Percentiles rank a stretch among this genome's conserved stretches.
Evolutionary conservation across 2,113 vertebrate species (phyloP).

Genomic region (Apistogramma diplotaenia): DNA sequence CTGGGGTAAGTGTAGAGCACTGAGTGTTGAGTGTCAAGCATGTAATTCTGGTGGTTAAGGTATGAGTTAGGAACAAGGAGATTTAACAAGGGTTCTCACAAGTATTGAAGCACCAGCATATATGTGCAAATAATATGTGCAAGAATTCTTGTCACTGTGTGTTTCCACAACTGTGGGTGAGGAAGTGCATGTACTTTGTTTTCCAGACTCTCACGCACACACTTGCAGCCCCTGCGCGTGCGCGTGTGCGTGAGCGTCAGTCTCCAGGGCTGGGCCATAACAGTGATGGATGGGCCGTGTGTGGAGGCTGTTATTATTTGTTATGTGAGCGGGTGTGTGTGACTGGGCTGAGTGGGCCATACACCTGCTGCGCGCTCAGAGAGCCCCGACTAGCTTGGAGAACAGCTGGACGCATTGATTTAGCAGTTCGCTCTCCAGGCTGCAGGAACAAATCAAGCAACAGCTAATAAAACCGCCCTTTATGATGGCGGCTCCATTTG

Average conservation of each 20-base stretch:
- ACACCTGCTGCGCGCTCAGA: slow-evolving; percentile 93
- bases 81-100: slow-evolving; percentile 3
- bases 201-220: background rate
- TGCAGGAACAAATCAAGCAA: slow-evolving; percentile 96
- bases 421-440: slow-evolving; percentile 87
- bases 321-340: slow-evolving; percentile 91
- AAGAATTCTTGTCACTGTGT: slow-evolving; percentile 40
- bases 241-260: slow-evolving; percentile 68
- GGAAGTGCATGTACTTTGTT: slow-evolving; percentile 2
- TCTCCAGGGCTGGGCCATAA: slow-evolving; percentile 85
- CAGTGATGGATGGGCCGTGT: slow-evolving; percentile 93
- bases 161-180: slow-evolving; percentile 32
- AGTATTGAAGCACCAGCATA: background rate
- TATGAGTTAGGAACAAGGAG: background rate
- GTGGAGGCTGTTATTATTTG: slow-evolving; percentile 96
- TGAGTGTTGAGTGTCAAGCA: background rate
- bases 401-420: slow-evolving; percentile 98
- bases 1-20: background rate
- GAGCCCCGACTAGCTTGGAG: slow-evolving; percentile 76
- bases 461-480: slow-evolving; percentile 95
- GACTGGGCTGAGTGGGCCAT: slow-evolving; percentile 83
- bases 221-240: background rate
- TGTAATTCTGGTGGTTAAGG: background rate
- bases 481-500: slow-evolving; percentile 82
- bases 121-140: background rate